These are phyloP conservation scores for Meles meles DNA, from an alignment of 2,113 vertebrate species.

Conservation along the genomic window DNA sequence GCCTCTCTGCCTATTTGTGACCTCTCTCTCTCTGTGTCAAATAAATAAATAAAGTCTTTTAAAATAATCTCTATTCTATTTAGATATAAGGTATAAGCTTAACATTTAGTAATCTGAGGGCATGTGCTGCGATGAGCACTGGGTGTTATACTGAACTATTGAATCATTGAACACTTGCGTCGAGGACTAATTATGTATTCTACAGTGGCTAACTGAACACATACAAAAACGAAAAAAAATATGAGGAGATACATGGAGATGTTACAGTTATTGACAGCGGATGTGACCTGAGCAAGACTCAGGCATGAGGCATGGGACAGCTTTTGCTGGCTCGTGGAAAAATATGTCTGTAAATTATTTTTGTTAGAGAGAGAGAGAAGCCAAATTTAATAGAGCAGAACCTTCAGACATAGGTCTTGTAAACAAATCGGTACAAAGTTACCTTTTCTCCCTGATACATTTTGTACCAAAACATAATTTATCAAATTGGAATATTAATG, in stretches of 20 bases:
- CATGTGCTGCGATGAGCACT: too few relatives aligned
- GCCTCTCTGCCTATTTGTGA: too few relatives aligned
- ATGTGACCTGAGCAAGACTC: neutral
- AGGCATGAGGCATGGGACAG: neutral
- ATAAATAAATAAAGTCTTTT: too few relatives aligned
- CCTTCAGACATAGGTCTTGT: neutral
- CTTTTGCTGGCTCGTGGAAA: neutral
- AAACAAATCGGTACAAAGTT: neutral
- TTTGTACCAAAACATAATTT: conserved; percentile 29
- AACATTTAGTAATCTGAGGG: neutral
- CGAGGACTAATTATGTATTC: too few relatives aligned
- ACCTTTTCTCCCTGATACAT: neutral
- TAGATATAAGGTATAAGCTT: neutral
- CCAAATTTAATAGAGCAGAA: neutral
- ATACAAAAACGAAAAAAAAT: neutral
- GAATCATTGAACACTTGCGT: too few relatives aligned
- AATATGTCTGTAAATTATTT: neutral
- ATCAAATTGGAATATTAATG: neutral
- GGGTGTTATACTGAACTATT: too few relatives aligned
- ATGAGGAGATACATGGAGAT: neutral
- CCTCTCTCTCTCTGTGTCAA: too few relatives aligned
- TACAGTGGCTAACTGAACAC: too few relatives aligned
- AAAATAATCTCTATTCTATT: neutral
- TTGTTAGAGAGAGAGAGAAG: neutral
- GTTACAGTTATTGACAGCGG: neutral